Conservation (phyloP, 2,113 vertebrate genomes). For the Gobius niger region DNA sequence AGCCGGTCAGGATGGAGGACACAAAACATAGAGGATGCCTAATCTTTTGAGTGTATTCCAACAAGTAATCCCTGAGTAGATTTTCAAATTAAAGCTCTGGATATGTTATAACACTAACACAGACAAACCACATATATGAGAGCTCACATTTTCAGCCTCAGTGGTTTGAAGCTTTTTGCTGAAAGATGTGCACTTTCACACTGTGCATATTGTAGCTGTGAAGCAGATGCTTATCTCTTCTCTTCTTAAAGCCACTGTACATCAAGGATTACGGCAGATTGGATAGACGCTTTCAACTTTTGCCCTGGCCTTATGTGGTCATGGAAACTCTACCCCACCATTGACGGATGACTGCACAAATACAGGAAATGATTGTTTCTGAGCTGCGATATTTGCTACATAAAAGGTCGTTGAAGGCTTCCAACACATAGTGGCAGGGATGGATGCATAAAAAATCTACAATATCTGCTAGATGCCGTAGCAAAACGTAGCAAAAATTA, state of each 20-base stretch:
- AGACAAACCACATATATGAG: slow-evolving; percentile 12
- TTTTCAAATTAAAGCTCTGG: slow-evolving; percentile 77
- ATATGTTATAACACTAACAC: slow-evolving; percentile 64
- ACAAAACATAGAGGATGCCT: slow-evolving; percentile 74
- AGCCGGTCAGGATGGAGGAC: slow-evolving; percentile 71
- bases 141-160: slow-evolving; percentile 36
- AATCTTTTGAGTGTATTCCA: slow-evolving; percentile 79
- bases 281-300: slow-evolving; percentile 49
- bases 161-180: slow-evolving; percentile 42
- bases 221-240: slow-evolving; percentile 37
- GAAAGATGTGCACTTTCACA: slow-evolving; percentile 28
- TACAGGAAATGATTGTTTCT: slow-evolving; percentile 12
- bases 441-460: neutral
- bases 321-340: slow-evolving; percentile 20
- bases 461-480: neutral
- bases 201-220: slow-evolving; percentile 23
- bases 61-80: slow-evolving; percentile 77
- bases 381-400: slow-evolving; percentile 9
- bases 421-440: neutral
- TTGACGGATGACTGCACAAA: slow-evolving; percentile 18
- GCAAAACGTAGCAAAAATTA: neutral
- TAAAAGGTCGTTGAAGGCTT: neutral
- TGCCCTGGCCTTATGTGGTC: slow-evolving; percentile 18
- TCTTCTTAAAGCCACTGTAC: slow-evolving; percentile 57
- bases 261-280: slow-evolving; percentile 52